Conservation (phyloP, 2,888 invertebrate species). For the Pandemis cinnamomeana region DNA sequence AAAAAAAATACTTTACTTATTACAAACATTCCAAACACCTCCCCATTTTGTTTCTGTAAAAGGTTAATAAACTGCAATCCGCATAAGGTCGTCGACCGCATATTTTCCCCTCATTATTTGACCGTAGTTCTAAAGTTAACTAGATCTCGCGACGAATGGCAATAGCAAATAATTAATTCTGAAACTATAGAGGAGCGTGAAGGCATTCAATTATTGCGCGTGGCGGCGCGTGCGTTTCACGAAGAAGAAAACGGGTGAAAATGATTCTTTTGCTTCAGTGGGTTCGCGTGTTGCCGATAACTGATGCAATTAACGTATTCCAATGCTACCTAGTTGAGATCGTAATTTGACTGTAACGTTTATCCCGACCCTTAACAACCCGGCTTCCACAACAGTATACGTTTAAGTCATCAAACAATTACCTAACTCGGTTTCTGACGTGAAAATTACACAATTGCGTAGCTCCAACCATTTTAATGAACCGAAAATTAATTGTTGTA, state of each 20-base stretch:
- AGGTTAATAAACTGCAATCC: neutral
- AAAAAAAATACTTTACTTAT: too few relatives aligned
- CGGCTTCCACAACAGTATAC: too few relatives aligned
- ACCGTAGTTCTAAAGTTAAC: slow-evolving; percentile 5
- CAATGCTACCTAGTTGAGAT: too few relatives aligned
- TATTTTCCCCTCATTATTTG: neutral
- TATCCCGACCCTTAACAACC: too few relatives aligned
- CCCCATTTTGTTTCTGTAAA: neutral
- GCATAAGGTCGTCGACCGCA: neutral
- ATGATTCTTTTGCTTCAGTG: slow-evolving; percentile 70
- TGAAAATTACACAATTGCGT: neutral
- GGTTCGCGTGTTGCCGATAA: slow-evolving; percentile 46
- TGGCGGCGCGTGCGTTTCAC: slow-evolving; percentile 73
- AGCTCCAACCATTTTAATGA: neutral
- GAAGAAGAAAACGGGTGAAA: slow-evolving; percentile 80
- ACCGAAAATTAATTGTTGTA: neutral
- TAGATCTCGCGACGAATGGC: slow-evolving; percentile 2
- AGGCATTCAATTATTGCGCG: slow-evolving; percentile 74
- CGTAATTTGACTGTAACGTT: too few relatives aligned
- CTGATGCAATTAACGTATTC: neutral
- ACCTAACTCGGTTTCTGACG: neutral
- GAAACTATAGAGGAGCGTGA: slow-evolving; percentile 67
- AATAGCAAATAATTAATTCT: slow-evolving; percentile 26
- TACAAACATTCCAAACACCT: too few relatives aligned
- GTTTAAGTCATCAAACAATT: too few relatives aligned